Evolutionary conservation across 1,140 invertebrate species (phyloP).

Genomic region (Chelonus insularis): DNA sequence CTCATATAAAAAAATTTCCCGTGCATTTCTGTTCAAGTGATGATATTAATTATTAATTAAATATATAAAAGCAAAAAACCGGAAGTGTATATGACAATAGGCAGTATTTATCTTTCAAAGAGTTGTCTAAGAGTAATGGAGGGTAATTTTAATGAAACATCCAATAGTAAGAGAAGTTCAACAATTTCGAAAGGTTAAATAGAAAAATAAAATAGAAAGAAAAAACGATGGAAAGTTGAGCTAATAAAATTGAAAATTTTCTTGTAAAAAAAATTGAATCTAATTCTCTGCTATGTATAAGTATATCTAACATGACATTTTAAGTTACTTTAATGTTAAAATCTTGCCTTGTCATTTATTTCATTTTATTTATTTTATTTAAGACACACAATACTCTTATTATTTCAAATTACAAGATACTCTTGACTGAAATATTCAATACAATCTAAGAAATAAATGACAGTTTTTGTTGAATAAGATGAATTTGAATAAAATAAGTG

Average conservation of each 20-base stretch:
- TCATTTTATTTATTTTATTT: constrained; percentile 6
- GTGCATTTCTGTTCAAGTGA: no score
- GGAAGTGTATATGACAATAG: no score
- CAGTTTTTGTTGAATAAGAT: no score
- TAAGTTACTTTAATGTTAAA: constrained; percentile 57
- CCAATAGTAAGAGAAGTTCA: constrained; percentile 62
- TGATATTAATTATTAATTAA: no score
- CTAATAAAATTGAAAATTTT: constrained; percentile 23
- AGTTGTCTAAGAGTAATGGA: constrained; percentile 63
- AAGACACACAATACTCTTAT: constrained; percentile 2
- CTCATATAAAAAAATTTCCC: no score
- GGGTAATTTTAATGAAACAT: constrained; percentile 62
- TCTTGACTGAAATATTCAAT: neutral
- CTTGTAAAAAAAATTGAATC: constrained; percentile 53
- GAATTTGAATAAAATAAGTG: no score
- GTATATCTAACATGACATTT: constrained; percentile 60
- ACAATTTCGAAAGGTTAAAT: constrained; percentile 59
- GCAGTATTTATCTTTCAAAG: constrained; percentile 62
- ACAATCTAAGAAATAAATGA: no score
- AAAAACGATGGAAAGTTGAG: constrained; percentile 11
- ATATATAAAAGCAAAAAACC: no score
- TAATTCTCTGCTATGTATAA: constrained; percentile 61
- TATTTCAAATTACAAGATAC: neutral
- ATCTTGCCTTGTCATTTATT: constrained; percentile 24
- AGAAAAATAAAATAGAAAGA: constrained; percentile 31